Evolutionary conservation across 2,888 invertebrate genomes (phyloP).

Genomic region (Alitta virens): DNA sequence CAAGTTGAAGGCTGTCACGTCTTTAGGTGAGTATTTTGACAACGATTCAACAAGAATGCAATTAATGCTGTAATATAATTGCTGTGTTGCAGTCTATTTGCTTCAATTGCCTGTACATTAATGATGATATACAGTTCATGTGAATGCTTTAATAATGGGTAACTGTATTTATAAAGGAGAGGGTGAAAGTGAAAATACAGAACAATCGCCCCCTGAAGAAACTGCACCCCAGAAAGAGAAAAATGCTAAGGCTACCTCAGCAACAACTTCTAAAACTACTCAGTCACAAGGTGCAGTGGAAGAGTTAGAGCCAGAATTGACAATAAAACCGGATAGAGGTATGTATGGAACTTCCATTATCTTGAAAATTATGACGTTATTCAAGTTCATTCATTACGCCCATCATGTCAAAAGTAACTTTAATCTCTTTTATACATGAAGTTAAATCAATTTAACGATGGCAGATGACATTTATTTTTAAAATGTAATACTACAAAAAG

Average conservation of each 20-base stretch:
- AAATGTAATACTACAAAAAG: too few species aligned
- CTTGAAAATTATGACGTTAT: background rate
- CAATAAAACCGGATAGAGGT: conserved; percentile 15
- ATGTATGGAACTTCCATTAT: background rate
- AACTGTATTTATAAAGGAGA: too few species aligned
- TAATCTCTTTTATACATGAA: background rate
- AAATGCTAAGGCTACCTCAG: background rate
- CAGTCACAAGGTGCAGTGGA: background rate
- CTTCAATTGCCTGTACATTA: too few species aligned
- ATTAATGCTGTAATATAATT: too few species aligned
- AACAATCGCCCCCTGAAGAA: background rate
- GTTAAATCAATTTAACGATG: too few species aligned
- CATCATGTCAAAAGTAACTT: background rate
- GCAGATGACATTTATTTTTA: too few species aligned
- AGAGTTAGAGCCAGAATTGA: conserved; percentile 7
- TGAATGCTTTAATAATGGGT: too few species aligned
- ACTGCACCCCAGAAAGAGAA: background rate
- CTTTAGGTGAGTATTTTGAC: too few species aligned
- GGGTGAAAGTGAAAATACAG: background rate
- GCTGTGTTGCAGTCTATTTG: too few species aligned
- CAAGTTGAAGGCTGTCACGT: background rate
- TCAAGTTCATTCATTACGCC: background rate
- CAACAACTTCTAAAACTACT: background rate
- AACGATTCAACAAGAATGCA: too few species aligned
- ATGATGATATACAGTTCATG: too few species aligned